A percentile compares a stretch with the other conserved stretches of the same genome.
Conservation (phyloP, 2,797 vertebrate species). For the Percopsis omiscomaycus region DNA sequence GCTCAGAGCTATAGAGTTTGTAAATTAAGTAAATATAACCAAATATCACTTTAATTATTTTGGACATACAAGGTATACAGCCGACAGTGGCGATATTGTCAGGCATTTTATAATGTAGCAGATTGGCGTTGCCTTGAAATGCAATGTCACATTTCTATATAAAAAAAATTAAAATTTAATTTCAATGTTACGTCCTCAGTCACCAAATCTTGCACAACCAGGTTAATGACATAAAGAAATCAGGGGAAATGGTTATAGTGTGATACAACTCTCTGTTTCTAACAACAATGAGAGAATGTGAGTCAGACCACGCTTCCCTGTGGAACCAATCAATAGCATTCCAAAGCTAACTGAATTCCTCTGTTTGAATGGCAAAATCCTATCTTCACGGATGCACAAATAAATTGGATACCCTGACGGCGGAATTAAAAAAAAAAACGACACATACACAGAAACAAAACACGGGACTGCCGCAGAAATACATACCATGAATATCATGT, state of each 20-base stretch:
- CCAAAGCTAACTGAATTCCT: slow-evolving; percentile 65
- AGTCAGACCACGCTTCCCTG: slow-evolving; percentile 58
- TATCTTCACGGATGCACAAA: slow-evolving; percentile 60
- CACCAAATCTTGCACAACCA: slow-evolving; percentile 54
- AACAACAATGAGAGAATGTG: slow-evolving; percentile 53
- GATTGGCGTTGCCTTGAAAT: too few relatives aligned
- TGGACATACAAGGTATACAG: too few relatives aligned
- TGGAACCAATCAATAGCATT: slow-evolving; percentile 72
- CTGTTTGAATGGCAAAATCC: slow-evolving; percentile 63
- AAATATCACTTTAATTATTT: too few relatives aligned
- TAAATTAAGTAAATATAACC: too few relatives aligned
- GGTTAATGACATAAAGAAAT: slow-evolving; percentile 61
- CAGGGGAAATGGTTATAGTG: slow-evolving; percentile 54
- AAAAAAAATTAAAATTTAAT: slow-evolving; percentile 12
- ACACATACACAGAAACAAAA: slow-evolving; percentile 35
- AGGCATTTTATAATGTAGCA: too few relatives aligned
- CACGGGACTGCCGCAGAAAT: slow-evolving; percentile 33
- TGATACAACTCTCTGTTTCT: slow-evolving; percentile 48
- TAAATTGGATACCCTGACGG: slow-evolving; percentile 59
- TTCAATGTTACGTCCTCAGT: slow-evolving; percentile 51
- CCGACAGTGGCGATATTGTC: too few relatives aligned
- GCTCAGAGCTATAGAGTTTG: too few relatives aligned
- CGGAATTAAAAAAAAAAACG: slow-evolving; percentile 42
- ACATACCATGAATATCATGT: slow-evolving; percentile 16
- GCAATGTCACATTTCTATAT: too few relatives aligned